These are phyloP conservation scores for Helogale parvula DNA, from an alignment of 2,113 vertebrate genomes.

Conservation along the genomic window DNA sequence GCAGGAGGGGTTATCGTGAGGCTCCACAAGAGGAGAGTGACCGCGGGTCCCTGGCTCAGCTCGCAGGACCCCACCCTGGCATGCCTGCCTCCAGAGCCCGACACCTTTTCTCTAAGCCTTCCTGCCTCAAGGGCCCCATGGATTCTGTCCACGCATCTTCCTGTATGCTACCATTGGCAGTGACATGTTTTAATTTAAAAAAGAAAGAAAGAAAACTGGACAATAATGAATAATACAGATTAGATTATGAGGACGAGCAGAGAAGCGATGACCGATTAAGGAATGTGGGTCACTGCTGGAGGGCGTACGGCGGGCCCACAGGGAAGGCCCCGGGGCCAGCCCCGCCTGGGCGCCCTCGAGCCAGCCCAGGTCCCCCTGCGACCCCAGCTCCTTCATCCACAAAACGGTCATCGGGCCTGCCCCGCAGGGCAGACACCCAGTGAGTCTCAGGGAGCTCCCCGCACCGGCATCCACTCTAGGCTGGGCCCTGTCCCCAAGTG, in stretches of 20 bases:
- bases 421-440: neutral
- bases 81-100: neutral
- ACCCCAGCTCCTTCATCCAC: neutral
- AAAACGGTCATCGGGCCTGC: neutral
- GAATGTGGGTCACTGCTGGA: neutral
- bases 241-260: slow-evolving; percentile 34
- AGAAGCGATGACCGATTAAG: neutral
- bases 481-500: neutral
- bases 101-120: neutral
- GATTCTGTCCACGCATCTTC: neutral
- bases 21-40: neutral
- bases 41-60: neutral
- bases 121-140: neutral
- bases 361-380: neutral
- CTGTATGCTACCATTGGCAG: neutral
- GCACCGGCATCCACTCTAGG: slow-evolving; percentile 79
- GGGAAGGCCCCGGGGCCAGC: neutral
- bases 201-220: neutral
- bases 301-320: rapidly evolving
- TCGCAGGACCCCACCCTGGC: neutral
- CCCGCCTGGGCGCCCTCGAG: neutral
- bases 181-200: slow-evolving; percentile 54
- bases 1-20: neutral
- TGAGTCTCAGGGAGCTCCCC: neutral
- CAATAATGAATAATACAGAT: slow-evolving; percentile 61